A percentile compares a stretch with the other conserved stretches of the same genome.
Conservation (phyloP, 1,140 invertebrate genomes). For the Euwallacea fornicatus region DNA sequence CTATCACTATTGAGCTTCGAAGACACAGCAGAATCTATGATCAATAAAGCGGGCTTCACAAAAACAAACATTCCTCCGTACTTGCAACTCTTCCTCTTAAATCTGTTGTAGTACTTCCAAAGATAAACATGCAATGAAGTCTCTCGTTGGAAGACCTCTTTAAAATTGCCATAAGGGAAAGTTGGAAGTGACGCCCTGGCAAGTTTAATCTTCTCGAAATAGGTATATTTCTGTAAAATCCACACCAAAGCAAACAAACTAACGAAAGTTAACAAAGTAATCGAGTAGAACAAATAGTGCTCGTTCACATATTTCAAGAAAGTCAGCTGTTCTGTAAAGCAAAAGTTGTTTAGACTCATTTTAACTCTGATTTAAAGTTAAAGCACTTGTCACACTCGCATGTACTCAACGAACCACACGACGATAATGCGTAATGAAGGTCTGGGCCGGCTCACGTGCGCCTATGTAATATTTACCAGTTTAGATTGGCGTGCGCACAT, state of each 20-base stretch:
- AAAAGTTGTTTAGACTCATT: slow-evolving; percentile 19
- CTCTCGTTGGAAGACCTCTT: slow-evolving; percentile 36
- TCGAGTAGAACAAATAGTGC: slow-evolving; percentile 36
- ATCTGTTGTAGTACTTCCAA: slow-evolving; percentile 42
- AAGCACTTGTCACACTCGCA: not conserved
- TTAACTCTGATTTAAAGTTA: not conserved
- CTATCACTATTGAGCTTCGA: slow-evolving; percentile 29
- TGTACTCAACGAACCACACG: too few relatives aligned
- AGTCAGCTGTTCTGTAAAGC: slow-evolving; percentile 14
- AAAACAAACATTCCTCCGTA: slow-evolving; percentile 41
- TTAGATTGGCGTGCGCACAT: slow-evolving; percentile 15
- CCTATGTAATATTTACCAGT: slow-evolving; percentile 11
- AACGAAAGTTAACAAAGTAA: slow-evolving; percentile 39
- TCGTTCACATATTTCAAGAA: slow-evolving; percentile 32
- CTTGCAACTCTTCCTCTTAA: slow-evolving; percentile 38
- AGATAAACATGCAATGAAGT: slow-evolving; percentile 40
- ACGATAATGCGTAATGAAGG: not conserved
- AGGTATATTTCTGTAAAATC: slow-evolving; percentile 37
- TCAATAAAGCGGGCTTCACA: slow-evolving; percentile 35
- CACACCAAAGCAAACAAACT: slow-evolving; percentile 34
- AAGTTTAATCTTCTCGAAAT: slow-evolving; percentile 39
- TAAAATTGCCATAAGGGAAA: slow-evolving; percentile 40
- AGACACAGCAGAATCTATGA: slow-evolving; percentile 26
- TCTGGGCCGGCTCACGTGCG: slow-evolving; percentile 4
- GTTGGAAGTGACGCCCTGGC: slow-evolving; percentile 19